Conservation (phyloP, 1,140 invertebrate genomes). For the Platyscapa corneri region DNA sequence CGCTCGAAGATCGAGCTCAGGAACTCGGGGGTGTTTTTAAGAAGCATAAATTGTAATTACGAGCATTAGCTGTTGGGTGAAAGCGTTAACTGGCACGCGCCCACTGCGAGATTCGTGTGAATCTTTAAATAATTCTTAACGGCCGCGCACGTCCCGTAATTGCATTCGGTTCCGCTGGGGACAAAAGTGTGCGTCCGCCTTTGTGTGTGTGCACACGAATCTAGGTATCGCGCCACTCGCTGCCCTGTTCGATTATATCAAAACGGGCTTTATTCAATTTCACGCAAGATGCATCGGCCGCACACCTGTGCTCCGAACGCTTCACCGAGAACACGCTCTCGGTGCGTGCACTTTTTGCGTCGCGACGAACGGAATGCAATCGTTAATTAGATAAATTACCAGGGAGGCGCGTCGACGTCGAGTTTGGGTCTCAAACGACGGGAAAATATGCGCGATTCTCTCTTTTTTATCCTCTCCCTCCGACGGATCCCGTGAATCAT, state of each 20-base stretch:
- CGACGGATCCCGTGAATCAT: conserved; percentile 15
- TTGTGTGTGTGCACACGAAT: too few relatives aligned
- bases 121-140: background rate
- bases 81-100: background rate
- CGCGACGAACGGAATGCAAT: background rate
- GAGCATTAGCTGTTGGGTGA: background rate
- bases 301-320: too few relatives aligned
- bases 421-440: background rate
- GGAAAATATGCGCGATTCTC: too few relatives aligned
- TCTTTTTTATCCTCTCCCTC: background rate
- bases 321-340: background rate
- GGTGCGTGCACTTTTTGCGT: background rate
- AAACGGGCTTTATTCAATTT: too few relatives aligned
- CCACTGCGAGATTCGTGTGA: background rate
- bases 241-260: too few relatives aligned
- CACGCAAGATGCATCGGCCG: background rate
- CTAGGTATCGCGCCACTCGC: too few relatives aligned
- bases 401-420: background rate
- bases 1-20: background rate
- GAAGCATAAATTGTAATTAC: background rate
- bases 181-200: too few relatives aligned
- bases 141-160: background rate
- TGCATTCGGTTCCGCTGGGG: too few relatives aligned
- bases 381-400: background rate
- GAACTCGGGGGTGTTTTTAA: background rate